Evolutionary conservation across 2,113 vertebrate genomes (phyloP).

Genomic region (Poeciliopsis prolifica): DNA sequence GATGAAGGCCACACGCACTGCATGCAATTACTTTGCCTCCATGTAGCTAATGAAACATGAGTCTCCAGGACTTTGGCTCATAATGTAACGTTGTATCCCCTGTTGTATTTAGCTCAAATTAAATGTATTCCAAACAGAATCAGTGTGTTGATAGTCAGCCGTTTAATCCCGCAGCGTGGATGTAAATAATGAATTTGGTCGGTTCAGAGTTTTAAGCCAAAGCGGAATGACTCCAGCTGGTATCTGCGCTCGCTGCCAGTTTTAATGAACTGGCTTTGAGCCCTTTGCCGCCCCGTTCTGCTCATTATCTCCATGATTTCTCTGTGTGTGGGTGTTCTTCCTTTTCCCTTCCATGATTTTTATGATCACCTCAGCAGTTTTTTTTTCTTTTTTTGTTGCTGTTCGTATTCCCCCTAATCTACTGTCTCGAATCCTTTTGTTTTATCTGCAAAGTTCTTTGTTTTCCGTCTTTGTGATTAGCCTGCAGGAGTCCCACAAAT

Average conservation of each 20-base stretch:
- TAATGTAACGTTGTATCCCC: neutral
- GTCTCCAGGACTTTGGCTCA: neutral
- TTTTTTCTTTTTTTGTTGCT: neutral
- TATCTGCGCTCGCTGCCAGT: slow-evolving; percentile 47
- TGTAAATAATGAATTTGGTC: slow-evolving; percentile 31
- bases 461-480: slow-evolving; percentile 13
- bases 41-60: neutral
- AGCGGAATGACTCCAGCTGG: slow-evolving; percentile 52
- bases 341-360: neutral
- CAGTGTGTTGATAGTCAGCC: neutral
- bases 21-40: neutral
- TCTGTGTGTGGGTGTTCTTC: slow-evolving; percentile 32
- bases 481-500: slow-evolving; percentile 35
- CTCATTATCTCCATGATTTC: slow-evolving; percentile 57
- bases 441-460: slow-evolving; percentile 24
- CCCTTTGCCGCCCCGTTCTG: slow-evolving; percentile 37
- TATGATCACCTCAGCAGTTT: slow-evolving; percentile 27
- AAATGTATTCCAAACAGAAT: no score
- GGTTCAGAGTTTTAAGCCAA: slow-evolving; percentile 26
- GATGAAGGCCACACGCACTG: no score
- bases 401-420: slow-evolving; percentile 11
- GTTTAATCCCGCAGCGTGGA: neutral
- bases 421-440: slow-evolving; percentile 23
- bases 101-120: neutral
- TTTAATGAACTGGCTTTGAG: slow-evolving; percentile 59